Conservation (phyloP, 2,888 invertebrate species). For the Caenorhabditis japonica region DNA sequence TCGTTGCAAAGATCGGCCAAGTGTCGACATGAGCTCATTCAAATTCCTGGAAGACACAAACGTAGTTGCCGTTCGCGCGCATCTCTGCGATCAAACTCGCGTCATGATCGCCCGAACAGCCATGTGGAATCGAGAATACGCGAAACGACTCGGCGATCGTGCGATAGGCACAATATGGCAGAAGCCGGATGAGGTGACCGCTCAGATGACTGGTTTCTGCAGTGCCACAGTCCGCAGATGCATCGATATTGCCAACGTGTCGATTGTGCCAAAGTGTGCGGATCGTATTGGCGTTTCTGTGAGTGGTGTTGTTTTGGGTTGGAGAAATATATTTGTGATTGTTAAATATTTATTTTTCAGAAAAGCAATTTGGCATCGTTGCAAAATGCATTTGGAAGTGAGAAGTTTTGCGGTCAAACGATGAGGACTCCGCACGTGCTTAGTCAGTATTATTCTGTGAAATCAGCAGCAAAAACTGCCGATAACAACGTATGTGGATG, state of each 20-base stretch:
- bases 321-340: not conserved
- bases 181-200: slow-evolving; percentile 52
- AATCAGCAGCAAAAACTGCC: not conserved
- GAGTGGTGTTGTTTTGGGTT: not conserved
- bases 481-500: slow-evolving; percentile 1
- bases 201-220: slow-evolving; percentile 52
- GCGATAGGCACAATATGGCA: slow-evolving; percentile 39
- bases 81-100: slow-evolving; percentile 51
- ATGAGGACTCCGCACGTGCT: slow-evolving; percentile 46
- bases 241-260: slow-evolving; percentile 41
- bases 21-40: slow-evolving; percentile 38
- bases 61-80: slow-evolving; percentile 33
- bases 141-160: slow-evolving; percentile 30
- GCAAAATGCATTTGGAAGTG: slow-evolving; percentile 29
- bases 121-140: slow-evolving; percentile 48
- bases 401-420: slow-evolving; percentile 33
- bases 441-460: slow-evolving; percentile 34
- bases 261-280: slow-evolving; percentile 43
- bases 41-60: slow-evolving; percentile 36
- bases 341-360: slow-evolving; percentile 18
- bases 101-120: slow-evolving; percentile 53
- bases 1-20: slow-evolving; percentile 23
- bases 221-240: slow-evolving; percentile 50
- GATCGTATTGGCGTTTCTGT: slow-evolving; percentile 47
- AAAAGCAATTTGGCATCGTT: slow-evolving; percentile 21